phyloP scores from a whole-genome alignment of 2,797 vertebrate genomes.

The Megalops cyprinoides region DNA sequence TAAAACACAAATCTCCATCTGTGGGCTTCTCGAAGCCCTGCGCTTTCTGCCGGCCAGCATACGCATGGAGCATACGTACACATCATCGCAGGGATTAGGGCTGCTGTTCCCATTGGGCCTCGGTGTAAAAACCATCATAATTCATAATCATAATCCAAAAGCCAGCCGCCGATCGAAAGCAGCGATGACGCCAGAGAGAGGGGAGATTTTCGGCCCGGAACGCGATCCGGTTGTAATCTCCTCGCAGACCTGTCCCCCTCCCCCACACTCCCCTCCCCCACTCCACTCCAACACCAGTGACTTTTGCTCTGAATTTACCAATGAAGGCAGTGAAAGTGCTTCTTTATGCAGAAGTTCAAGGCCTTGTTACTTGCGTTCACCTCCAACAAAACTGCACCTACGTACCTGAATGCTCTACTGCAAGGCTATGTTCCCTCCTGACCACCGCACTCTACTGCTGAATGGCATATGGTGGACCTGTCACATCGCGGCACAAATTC shows the following conservation, averaged over 20 bases:
- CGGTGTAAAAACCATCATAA: constrained; percentile 13
- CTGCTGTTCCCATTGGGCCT: not conserved
- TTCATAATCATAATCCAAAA: constrained; percentile 24
- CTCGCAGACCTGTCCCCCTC: not conserved
- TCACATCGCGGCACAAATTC: too few species aligned
- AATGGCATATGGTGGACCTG: too few species aligned
- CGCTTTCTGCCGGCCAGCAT: constrained; percentile 36
- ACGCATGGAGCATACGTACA: constrained; percentile 40
- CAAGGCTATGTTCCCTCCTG: too few species aligned
- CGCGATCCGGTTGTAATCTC: constrained; percentile 43
- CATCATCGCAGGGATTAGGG: not conserved
- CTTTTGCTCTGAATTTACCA: too few species aligned
- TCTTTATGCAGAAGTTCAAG: too few species aligned
- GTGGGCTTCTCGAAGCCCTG: not conserved
- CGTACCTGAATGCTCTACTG: too few species aligned
- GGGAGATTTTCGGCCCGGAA: constrained; percentile 60
- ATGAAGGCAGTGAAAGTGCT: too few species aligned
- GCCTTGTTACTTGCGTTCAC: too few species aligned
- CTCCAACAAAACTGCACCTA: too few species aligned
- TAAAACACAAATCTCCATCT: constrained; percentile 52
- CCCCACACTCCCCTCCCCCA: not conserved
- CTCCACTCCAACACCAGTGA: too few species aligned
- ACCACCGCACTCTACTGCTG: too few species aligned
- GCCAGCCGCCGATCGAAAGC: not conserved
- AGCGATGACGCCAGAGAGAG: constrained; percentile 42